Percentiles rank a stretch among this genome's conserved stretches.
These are phyloP conservation scores for Chlamydotis undulata DNA, from an alignment of 2,113 vertebrate species.

Conservation along the genomic window DNA sequence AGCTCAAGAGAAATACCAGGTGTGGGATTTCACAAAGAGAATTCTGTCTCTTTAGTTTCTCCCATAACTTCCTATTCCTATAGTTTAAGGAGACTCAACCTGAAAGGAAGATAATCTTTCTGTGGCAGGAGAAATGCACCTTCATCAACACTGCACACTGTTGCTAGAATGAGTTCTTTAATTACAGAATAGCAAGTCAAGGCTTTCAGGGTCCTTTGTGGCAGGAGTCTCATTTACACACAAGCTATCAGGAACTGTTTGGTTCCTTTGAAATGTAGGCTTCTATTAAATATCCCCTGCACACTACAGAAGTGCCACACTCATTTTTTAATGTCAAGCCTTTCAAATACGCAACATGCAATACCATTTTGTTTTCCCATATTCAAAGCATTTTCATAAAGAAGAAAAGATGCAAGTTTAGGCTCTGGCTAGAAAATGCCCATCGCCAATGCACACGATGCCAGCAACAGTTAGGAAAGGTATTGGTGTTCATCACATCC, in stretches of 20 bases:
- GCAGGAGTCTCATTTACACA: not conserved
- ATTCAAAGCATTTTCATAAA: not conserved
- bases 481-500: not conserved
- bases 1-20: not conserved
- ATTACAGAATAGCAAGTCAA: not conserved
- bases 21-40: not conserved
- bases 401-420: not conserved
- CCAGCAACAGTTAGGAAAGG: not conserved
- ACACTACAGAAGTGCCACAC: accelerated
- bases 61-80: not conserved
- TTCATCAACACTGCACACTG: not conserved
- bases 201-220: not conserved
- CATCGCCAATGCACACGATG: not conserved
- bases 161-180: not conserved
- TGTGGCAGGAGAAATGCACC: not conserved
- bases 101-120: not conserved
- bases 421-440: not conserved
- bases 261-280: not conserved
- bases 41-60: not conserved
- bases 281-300: not conserved
- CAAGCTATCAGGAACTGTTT: not conserved
- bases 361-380: not conserved
- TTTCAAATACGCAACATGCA: not conserved
- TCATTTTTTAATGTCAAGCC: not conserved
- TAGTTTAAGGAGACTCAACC: not conserved